A percentile compares a stretch with the other conserved stretches of the same genome.
phyloP scores from a whole-genome alignment of 2,113 vertebrate genomes.

The Lanius ludovicianus region DNA sequence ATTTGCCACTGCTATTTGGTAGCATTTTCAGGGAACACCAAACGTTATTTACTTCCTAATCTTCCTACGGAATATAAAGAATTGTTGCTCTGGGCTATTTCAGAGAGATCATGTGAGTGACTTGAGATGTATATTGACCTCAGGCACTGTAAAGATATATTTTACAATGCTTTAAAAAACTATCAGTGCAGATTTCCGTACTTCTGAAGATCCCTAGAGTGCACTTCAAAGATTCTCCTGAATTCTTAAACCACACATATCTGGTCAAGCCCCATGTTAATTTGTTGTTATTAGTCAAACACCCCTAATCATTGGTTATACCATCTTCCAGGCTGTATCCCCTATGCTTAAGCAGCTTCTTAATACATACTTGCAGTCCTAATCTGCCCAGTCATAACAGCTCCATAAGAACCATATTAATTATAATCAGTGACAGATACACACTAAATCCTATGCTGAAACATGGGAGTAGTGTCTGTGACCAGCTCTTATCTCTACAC shows the following conservation, averaged over 20 bases:
- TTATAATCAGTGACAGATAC: not conserved
- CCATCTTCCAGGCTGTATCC: not conserved
- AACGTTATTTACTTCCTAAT: conserved; percentile 40
- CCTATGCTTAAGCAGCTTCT: not conserved
- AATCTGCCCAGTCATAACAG: not conserved
- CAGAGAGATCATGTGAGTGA: conserved; percentile 1
- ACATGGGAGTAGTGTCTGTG: not conserved
- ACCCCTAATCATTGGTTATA: not conserved
- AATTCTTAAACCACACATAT: not conserved
- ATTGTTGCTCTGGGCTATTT: conserved; percentile 22
- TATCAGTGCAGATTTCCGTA: conserved; percentile 3
- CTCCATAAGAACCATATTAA: not conserved
- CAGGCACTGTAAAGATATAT: not conserved
- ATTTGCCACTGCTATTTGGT: not conserved
- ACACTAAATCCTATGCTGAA: not conserved
- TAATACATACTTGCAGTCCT: not conserved
- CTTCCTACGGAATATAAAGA: conserved; percentile 17
- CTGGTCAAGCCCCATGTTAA: not conserved
- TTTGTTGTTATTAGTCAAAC: not conserved
- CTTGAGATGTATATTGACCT: conserved; percentile 13
- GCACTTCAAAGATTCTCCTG: not conserved
- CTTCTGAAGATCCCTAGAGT: not conserved
- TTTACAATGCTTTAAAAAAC: conserved; percentile 18
- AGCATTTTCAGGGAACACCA: conserved; percentile 6
- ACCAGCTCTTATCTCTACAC: not conserved